phyloP scores from a whole-genome alignment of 2,113 vertebrate genomes.

The Takifugu flavidus region DNA sequence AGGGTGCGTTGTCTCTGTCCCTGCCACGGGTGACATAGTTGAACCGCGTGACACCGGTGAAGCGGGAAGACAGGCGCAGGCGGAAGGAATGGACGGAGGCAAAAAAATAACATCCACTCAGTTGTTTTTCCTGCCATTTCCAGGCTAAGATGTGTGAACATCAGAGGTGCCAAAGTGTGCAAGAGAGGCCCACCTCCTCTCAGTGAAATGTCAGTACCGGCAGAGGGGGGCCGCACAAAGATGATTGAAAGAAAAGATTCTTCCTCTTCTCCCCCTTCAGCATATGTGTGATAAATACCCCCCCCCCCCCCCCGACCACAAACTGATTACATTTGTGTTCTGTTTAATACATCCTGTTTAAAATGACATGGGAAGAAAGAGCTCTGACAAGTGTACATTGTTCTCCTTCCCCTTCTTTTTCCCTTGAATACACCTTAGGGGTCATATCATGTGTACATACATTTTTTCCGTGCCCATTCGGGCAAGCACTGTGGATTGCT shows the following conservation, averaged over 20 bases:
- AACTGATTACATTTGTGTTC: neutral
- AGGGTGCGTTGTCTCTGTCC: constrained; percentile 48
- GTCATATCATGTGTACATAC: neutral
- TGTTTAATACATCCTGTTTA: neutral
- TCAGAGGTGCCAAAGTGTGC: constrained; percentile 3
- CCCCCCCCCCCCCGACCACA: neutral
- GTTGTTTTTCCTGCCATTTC: constrained; percentile 31
- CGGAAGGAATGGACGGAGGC: neutral
- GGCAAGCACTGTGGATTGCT: too few relatives aligned
- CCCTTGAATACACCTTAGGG: neutral
- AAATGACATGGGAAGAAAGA: neutral
- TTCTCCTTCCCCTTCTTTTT: neutral
- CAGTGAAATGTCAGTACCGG: constrained; percentile 37
- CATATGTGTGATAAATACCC: neutral
- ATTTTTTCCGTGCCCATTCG: too few relatives aligned
- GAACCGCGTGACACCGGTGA: constrained; percentile 42
- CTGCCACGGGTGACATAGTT: constrained; percentile 57
- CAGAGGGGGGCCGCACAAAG: constrained; percentile 53
- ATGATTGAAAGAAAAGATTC: constrained; percentile 4
- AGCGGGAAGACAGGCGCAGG: neutral
- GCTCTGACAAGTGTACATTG: neutral
- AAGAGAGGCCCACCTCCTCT: too few relatives aligned
- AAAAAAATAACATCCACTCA: neutral
- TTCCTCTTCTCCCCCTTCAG: constrained; percentile 1
- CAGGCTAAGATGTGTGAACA: constrained; percentile 15